These are phyloP conservation scores for Gymnoscelis rufifasciata DNA, from an alignment of 2,888 invertebrate genomes.

Conservation along the genomic window DNA sequence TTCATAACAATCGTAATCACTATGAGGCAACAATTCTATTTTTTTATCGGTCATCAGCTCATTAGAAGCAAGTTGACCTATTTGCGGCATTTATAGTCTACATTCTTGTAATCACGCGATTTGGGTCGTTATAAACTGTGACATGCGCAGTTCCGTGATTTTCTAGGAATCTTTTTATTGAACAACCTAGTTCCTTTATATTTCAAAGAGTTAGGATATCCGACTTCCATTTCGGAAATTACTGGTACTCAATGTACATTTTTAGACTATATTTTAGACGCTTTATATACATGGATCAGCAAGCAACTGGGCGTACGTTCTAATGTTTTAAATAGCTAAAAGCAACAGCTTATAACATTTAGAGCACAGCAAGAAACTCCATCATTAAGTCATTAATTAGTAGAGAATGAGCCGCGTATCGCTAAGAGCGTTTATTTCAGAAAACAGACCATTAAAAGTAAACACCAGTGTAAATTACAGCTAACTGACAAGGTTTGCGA, in stretches of 20 bases:
- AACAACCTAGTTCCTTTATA: not conserved
- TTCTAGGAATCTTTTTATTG: not conserved
- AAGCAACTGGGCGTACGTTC: no score
- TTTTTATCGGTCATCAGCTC: conserved; percentile 7
- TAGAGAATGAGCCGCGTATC: conserved; percentile 8
- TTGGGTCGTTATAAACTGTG: conserved; percentile 12
- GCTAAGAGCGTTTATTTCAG: conserved; percentile 8
- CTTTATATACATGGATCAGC: no score
- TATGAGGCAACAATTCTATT: conserved; percentile 13
- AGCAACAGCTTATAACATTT: not conserved
- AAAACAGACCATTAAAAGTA: conserved; percentile 12
- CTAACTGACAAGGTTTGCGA: not conserved
- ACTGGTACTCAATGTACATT: no score
- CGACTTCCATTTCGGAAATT: not conserved
- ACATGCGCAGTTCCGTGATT: conserved; percentile 11
- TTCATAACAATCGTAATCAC: conserved; percentile 3
- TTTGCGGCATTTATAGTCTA: conserved; percentile 7
- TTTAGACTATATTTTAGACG: no score
- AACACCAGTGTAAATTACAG: conserved; percentile 7
- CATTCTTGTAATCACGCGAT: conserved; percentile 10
- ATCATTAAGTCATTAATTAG: conserved; percentile 11
- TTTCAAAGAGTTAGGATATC: not conserved
- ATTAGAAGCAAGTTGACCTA: conserved; percentile 14
- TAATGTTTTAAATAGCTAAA: no score
- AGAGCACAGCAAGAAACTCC: conserved; percentile 10